Conservation (phyloP, 2,888 invertebrate species). For the Heliconius charithonia region DNA sequence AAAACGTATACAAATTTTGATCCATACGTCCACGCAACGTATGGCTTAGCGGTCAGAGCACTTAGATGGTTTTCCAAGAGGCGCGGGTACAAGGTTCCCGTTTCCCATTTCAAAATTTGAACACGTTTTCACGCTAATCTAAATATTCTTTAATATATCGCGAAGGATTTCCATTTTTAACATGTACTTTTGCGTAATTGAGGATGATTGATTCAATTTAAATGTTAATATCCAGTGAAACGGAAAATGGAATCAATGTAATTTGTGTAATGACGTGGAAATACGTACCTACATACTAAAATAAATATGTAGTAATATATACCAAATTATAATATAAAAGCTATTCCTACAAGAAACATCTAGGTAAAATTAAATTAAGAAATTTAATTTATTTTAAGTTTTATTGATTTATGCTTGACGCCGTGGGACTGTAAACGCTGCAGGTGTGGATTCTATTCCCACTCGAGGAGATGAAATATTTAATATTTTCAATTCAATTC, state of each 20-base stretch:
- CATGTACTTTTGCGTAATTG: slow-evolving; percentile 5
- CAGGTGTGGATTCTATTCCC: no score
- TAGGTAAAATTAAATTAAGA: no score
- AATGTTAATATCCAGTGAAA: not conserved
- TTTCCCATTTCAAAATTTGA: no score
- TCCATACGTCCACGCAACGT: no score
- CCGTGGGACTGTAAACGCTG: no score
- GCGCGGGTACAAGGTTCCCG: no score
- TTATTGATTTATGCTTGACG: no score
- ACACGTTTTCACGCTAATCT: not conserved
- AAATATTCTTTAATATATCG: not conserved
- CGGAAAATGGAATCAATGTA: not conserved
- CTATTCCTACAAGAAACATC: not conserved
- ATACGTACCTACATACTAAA: not conserved
- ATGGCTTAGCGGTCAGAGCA: no score
- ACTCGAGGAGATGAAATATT: no score
- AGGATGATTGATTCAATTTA: slow-evolving; percentile 9
- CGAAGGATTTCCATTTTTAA: not conserved
- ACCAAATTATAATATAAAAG: not conserved
- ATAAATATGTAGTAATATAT: not conserved
- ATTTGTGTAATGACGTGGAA: not conserved
- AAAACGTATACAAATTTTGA: no score
- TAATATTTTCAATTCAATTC: no score
- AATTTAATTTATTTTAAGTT: no score
- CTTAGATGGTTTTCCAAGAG: not conserved